Percentiles rank a stretch among this genome's conserved stretches.
Evolutionary conservation across 2,797 vertebrate genomes (phyloP).

Genomic region (Macropus fuliginosus): DNA sequence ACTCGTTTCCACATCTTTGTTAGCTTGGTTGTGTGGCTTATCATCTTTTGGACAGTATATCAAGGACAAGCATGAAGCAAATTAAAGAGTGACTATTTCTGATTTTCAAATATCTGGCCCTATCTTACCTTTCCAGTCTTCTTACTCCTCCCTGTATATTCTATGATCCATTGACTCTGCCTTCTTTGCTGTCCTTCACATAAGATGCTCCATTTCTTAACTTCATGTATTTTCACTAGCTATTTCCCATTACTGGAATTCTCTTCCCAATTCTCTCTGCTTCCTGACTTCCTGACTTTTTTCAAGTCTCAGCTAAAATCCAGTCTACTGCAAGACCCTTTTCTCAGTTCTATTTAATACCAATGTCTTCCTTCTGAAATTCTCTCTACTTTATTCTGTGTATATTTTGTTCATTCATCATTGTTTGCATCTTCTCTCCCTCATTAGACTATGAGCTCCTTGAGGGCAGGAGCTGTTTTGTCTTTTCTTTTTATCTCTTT

Average conservation of each 20-base stretch:
- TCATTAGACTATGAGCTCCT: not conserved
- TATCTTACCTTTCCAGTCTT: not conserved
- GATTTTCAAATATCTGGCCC: not conserved
- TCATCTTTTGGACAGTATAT: not conserved
- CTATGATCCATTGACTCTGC: not conserved
- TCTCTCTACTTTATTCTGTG: not conserved
- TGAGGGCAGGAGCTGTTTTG: not conserved
- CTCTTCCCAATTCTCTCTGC: not conserved
- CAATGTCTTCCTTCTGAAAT: not conserved
- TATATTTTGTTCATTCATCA: not conserved
- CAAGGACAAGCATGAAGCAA: not conserved
- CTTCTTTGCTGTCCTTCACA: not conserved
- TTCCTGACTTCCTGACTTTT: not conserved
- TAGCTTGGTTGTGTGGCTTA: not conserved
- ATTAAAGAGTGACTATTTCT: not conserved
- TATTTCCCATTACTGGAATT: not conserved
- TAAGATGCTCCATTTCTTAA: not conserved
- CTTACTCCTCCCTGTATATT: not conserved
- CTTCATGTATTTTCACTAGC: not conserved
- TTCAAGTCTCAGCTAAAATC: not conserved
- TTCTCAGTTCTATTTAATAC: not conserved
- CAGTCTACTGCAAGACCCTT: not conserved
- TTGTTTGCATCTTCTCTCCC: not conserved
- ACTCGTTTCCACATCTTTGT: not conserved
- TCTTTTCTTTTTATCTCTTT: not conserved